A percentile compares a stretch with the other conserved stretches of the same genome.
Evolutionary conservation across 2,888 invertebrate genomes (phyloP).

Genomic region (Philaethria dido): DNA sequence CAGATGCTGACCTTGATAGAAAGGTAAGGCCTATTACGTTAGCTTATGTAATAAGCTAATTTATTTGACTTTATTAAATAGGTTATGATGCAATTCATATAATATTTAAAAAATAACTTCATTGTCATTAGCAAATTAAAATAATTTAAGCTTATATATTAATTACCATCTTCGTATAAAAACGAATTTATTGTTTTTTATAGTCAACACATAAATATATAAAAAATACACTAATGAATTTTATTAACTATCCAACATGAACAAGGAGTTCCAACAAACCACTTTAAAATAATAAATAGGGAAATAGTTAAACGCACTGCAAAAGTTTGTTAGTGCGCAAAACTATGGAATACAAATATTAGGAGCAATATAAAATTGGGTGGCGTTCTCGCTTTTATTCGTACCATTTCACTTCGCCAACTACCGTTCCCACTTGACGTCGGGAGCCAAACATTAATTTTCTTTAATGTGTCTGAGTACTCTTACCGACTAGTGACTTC

Average conservation of each 20-base stretch:
- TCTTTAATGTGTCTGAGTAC: conserved; percentile 83
- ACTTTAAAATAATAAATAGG: conserved; percentile 62
- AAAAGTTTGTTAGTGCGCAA: conserved; percentile 61
- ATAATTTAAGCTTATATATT: too few species aligned
- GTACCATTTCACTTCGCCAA: conserved; percentile 80
- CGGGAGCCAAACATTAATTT: conserved; percentile 82
- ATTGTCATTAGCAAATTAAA: too few species aligned
- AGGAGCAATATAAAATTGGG: conserved; percentile 73
- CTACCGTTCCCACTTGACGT: conserved; percentile 76
- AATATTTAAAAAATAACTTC: too few species aligned
- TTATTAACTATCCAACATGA: conserved; percentile 15
- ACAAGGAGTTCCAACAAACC: conserved; percentile 43
- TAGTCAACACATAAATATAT: neutral
- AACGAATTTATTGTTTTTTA: too few species aligned
- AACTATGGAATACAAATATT: conserved; percentile 69
- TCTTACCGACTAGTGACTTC: conserved; percentile 67
- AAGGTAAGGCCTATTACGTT: conserved; percentile 58
- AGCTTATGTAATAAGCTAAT: neutral
- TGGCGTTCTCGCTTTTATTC: conserved; percentile 70
- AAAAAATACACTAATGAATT: neutral
- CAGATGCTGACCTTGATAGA: conserved; percentile 76
- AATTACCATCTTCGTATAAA: too few species aligned
- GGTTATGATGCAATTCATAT: too few species aligned
- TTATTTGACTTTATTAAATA: neutral
- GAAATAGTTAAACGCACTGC: conserved; percentile 57